Base-by-base conservation (phyloP, 2,797 vertebrate genomes). In the Sebastes matsubarae region DNA sequence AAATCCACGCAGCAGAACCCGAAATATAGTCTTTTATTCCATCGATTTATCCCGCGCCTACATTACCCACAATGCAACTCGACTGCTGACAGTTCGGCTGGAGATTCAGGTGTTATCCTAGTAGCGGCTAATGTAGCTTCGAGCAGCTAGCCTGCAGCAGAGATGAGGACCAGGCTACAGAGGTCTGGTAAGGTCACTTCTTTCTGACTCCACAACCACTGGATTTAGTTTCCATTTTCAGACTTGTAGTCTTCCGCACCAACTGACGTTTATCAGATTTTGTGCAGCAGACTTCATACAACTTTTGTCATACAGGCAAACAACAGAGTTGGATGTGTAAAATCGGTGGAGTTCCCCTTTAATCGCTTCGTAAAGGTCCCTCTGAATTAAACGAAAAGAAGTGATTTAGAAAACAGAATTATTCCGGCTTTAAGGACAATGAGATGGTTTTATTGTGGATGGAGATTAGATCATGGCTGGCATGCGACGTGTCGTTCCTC, bases 371-470 rank as follows among this genome's bases (percentile, higher is more conserved):
- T 16, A 18, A 64, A 46, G 18, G 6, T 54, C 1, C 20, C 6
- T 42, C 29, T 69, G 5, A 61, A 75, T 42, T 4, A 74, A 55
- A 72, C 5, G 50, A 79, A 77, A 57, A 63, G 60, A 46, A 82
- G 6, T 79, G 55, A 59, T 54, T n/a, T 24, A 29, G 9, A 25
- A 72, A 46, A 36, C 22, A 27, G 6, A 68, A 63, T 34, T 75
- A 14, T 13, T 27, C 16, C 64, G 76, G 25, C 50, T 76, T 76
- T 52, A 42, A 71, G 68, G 70, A 34, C 66, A 77, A 74, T 74
- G 65, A 55, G 59, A 84, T 84, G 90, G 14, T 63, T 61, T 86
- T 70, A 74, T 18, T 71, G 50, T 79, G 50, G 60, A 83, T 88
- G 80, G 50, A 77, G 65, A 78, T 75, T 16, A 73, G 1, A 73